These are phyloP conservation scores for Muntiacus reevesi DNA, from an alignment of 2,113 vertebrate species.

Conservation along the genomic window DNA sequence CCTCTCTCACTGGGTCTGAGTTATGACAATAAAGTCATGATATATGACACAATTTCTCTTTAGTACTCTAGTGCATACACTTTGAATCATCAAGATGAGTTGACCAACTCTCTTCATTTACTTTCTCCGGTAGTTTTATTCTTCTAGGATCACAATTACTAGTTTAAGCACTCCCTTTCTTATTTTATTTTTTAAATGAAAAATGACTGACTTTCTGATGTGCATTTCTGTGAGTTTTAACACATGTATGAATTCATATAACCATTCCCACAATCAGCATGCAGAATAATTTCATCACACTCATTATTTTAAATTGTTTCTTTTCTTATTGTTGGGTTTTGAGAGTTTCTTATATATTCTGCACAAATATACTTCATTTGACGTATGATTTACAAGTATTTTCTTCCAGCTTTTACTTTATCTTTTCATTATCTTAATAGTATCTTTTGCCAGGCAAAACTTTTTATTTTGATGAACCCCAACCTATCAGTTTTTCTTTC, in stretches of 20 bases:
- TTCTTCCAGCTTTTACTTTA: not conserved
- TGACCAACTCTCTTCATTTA: not conserved
- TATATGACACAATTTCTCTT: not conserved
- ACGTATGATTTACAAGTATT: not conserved
- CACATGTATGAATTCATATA: not conserved
- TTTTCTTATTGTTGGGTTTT: not conserved
- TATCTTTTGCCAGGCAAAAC: not conserved
- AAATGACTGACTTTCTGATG: not conserved
- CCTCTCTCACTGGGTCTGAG: not conserved
- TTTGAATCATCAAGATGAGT: not conserved
- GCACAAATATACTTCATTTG: not conserved
- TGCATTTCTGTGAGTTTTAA: not conserved
- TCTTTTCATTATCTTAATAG: not conserved
- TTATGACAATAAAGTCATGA: not conserved
- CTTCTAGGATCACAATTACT: not conserved
- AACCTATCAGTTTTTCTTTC: not conserved
- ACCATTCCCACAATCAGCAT: not conserved
- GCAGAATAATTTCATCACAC: not conserved
- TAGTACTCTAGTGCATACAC: not conserved
- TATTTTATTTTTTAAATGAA: conserved; percentile 15
- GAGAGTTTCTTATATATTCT: not conserved
- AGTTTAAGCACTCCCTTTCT: not conserved
- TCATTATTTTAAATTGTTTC: not conserved
- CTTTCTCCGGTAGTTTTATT: not conserved
- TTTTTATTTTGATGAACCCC: not conserved